Evolutionary conservation across 2,113 vertebrate genomes (phyloP), one percentile per base, ranked within the genome.

Genomic region (Galbula dea): DNA sequence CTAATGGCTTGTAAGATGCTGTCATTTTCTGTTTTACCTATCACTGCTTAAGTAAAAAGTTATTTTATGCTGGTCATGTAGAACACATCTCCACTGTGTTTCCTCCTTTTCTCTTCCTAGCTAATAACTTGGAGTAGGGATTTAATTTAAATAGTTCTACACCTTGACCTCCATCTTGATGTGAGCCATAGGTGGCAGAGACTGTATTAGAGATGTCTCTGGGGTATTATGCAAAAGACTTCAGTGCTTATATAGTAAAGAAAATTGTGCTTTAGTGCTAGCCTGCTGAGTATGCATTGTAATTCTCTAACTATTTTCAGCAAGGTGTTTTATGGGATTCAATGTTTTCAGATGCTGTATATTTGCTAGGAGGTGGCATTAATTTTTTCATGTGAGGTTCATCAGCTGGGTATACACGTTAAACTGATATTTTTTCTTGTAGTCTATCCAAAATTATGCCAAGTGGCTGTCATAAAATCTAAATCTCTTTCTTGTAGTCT

Each of bases 111-210:
- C 55, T 77, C 73, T 94, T 90, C 65, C 81, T 52, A 74, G 80
- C 68, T 95, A 96, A 92, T 95, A 96, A 84, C 72, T 90, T 73
- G 81, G 73, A 68, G 63, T 66, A 94, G 90, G 51, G 59, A 96
- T 96, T 96, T 71, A 49, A 90, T 41, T 96, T 92, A 97, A 96
- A 96, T 95, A 83, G 18, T 61, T 97, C 78, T 96, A 86, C 78
- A 94, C 80, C 73, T 89, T 97, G 94, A 97, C 90, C 87, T 95
- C 89, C 85, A 93, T 93, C 85, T 94, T 96, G 52, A 95, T 97
- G 90, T 90, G 91, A 96, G 71, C 92, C 88, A 69, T 68, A 94
- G 94, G 90, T 78, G 82, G 89, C 76, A 85, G 29, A 94, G 54
- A 81, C 78, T 83, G 65, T 83, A 94, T 90, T 58, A 88, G 55